Evolutionary conservation across 2,888 invertebrate genomes (phyloP).

Genomic region (Trachelus stipa): DNA sequence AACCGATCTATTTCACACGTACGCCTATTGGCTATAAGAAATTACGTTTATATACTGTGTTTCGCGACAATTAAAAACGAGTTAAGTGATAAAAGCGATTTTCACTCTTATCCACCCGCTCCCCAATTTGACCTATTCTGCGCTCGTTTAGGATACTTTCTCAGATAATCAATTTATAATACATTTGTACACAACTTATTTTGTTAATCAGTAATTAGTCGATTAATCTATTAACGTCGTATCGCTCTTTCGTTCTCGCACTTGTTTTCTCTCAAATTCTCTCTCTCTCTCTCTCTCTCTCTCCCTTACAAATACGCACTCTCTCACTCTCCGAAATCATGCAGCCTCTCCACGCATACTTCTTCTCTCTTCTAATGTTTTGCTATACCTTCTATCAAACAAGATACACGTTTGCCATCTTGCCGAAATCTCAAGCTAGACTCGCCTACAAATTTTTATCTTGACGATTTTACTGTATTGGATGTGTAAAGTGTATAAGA

Average conservation of each 20-base stretch:
- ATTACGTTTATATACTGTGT: slow-evolving; percentile 46
- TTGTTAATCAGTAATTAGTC: slow-evolving; percentile 59
- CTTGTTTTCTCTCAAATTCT: background rate
- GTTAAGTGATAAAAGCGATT: slow-evolving; percentile 39
- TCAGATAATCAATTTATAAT: slow-evolving; percentile 59
- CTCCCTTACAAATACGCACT: background rate
- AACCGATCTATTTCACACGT: slow-evolving; percentile 33
- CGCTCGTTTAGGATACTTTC: slow-evolving; percentile 50
- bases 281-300: slow-evolving; percentile 16
- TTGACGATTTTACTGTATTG: too few species aligned
- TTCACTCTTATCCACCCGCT: slow-evolving; percentile 14
- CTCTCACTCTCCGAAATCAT: background rate
- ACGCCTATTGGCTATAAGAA: slow-evolving; percentile 31
- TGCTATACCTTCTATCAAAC: too few species aligned
- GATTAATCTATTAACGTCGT: slow-evolving; percentile 42
- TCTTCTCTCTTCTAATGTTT: too few species aligned
- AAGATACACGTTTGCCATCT: too few species aligned
- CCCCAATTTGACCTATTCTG: too few species aligned
- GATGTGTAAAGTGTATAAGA: too few species aligned
- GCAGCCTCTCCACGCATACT: background rate
- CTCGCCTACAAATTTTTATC: too few species aligned
- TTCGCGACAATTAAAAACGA: slow-evolving; percentile 42
- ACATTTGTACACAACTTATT: slow-evolving; percentile 63
- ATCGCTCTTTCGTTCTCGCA: slow-evolving; percentile 10
- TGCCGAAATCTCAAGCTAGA: too few species aligned